Evolutionary conservation across 2,888 invertebrate species (phyloP).

Genomic region (Sinelater perroti): DNA sequence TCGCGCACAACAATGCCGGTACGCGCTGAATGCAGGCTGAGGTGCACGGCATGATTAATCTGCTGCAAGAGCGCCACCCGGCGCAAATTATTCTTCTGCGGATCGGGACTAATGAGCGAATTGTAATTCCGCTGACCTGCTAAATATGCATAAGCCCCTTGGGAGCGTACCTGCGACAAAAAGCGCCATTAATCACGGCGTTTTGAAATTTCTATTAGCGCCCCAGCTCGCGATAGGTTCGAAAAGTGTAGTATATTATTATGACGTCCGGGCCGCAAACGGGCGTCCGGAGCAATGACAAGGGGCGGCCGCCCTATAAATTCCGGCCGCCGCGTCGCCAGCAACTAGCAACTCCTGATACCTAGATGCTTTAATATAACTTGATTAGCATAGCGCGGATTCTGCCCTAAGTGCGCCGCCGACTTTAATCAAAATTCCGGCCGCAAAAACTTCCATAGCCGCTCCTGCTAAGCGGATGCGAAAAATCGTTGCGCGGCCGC

Average conservation of each 20-base stretch:
- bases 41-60: no score
- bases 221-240: not conserved
- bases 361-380: conserved; percentile 15
- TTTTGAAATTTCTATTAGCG: not conserved
- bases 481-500: not conserved
- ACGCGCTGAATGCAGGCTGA: no score
- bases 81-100: no score
- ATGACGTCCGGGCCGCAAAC: conserved; percentile 13
- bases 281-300: conserved; percentile 11
- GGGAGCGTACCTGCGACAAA: not conserved
- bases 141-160: no score
- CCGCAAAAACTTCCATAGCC: not conserved
- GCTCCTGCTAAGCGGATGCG: no score
- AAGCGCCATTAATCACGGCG: not conserved
- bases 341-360: conserved; percentile 2
- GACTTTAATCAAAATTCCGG: conserved; percentile 6
- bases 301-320: conserved; percentile 13
- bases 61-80: no score
- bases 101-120: no score
- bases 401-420: not conserved
- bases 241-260: conserved; percentile 16
- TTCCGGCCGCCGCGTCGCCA: not conserved
- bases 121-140: no score
- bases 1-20: no score
- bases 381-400: conserved; percentile 3